Evolutionary conservation across 2,797 vertebrate genomes (phyloP).

Genomic region (Protosalanx chinensis): DNA sequence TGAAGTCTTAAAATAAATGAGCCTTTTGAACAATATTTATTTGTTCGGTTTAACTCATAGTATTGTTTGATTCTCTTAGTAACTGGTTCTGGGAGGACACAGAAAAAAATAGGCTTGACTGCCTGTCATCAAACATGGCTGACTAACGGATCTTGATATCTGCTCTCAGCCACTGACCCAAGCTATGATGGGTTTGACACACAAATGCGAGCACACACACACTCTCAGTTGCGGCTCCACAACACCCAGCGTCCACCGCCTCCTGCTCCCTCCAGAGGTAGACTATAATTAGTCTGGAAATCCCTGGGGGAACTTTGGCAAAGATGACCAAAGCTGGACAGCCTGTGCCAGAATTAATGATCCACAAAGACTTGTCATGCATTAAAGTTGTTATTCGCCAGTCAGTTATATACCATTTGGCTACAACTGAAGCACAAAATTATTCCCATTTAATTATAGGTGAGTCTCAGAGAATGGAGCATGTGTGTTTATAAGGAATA

Average conservation of each 20-base stretch:
- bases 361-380: slow-evolving; percentile 49
- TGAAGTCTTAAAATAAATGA: too few relatives aligned
- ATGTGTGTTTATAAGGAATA: too few relatives aligned
- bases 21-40: too few relatives aligned
- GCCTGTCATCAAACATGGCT: too few relatives aligned
- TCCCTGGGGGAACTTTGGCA: slow-evolving; percentile 40
- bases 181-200: not conserved
- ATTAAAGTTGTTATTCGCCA: slow-evolving; percentile 48
- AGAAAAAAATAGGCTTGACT: too few relatives aligned
- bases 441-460: too few relatives aligned
- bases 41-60: too few relatives aligned
- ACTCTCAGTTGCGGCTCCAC: slow-evolving; percentile 19
- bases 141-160: not conserved
- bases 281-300: slow-evolving; percentile 55
- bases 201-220: not conserved
- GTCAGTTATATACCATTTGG: slow-evolving; percentile 19
- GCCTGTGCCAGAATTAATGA: slow-evolving; percentile 55
- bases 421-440: slow-evolving; percentile 18
- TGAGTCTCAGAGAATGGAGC: too few relatives aligned
- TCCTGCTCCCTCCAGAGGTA: slow-evolving; percentile 28
- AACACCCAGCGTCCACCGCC: not conserved
- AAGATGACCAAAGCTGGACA: slow-evolving; percentile 46
- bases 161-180: not conserved
- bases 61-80: too few relatives aligned
- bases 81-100: too few relatives aligned